A percentile compares a stretch with the other conserved stretches of the same genome.
These are phyloP conservation scores for Aromia moschata DNA, from an alignment of 2,888 invertebrate species.

Conservation along the genomic window DNA sequence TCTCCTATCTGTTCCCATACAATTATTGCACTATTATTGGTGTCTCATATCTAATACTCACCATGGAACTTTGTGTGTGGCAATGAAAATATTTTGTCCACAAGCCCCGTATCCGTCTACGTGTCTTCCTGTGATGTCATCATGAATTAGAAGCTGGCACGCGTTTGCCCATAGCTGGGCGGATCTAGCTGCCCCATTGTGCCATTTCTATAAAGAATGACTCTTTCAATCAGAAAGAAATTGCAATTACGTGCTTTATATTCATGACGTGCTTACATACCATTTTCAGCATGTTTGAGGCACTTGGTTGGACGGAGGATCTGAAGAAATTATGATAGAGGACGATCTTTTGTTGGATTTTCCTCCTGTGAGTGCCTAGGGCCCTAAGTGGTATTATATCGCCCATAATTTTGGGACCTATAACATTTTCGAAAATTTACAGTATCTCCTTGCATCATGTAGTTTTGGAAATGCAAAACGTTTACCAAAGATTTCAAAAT, in stretches of 20 bases:
- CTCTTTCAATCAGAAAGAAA: too few relatives aligned
- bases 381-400: conserved; percentile 67
- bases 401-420: conserved; percentile 70
- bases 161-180: conserved; percentile 80
- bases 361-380: conserved; percentile 67
- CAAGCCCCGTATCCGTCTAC: conserved; percentile 76
- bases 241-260: too few relatives aligned
- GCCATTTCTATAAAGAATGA: conserved; percentile 79
- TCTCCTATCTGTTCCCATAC: too few relatives aligned
- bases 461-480: too few relatives aligned
- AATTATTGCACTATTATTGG: too few relatives aligned
- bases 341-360: conserved; percentile 77
- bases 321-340: conserved; percentile 82
- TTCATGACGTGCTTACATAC: conserved; percentile 52
- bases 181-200: conserved; percentile 73
- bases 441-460: too few relatives aligned
- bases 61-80: conserved; percentile 84
- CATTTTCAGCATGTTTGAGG: conserved; percentile 85
- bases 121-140: conserved; percentile 72
- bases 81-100: conserved; percentile 84
- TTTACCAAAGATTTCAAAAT: too few relatives aligned
- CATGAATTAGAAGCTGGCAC: conserved; percentile 76
- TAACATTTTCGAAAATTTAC: too few relatives aligned
- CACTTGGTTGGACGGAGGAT: conserved; percentile 75
- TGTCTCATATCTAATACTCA: conserved; percentile 56